A percentile compares a stretch with the other conserved stretches of the same genome.
These are phyloP conservation scores for Oceanites oceanicus DNA, from an alignment of 2,113 vertebrate species.

Conservation along the genomic window DNA sequence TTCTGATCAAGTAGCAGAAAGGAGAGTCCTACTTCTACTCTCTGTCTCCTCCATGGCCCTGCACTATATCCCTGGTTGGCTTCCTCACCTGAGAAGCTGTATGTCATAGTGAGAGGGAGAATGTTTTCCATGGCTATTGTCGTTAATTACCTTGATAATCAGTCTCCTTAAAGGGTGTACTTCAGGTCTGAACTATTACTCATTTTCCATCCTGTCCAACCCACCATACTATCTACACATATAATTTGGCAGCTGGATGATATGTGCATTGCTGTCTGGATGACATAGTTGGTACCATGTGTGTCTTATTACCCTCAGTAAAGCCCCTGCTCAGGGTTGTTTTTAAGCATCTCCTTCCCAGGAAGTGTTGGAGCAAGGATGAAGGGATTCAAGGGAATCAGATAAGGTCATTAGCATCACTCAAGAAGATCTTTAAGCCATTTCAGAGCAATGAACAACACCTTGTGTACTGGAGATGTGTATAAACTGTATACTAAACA, in stretches of 20 bases:
- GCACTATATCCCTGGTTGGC: background rate
- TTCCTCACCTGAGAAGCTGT: background rate
- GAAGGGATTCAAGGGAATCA: background rate
- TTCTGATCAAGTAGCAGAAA: background rate
- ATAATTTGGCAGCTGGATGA: background rate
- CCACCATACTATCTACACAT: background rate
- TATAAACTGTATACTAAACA: background rate
- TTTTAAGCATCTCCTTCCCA: background rate
- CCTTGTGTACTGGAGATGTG: background rate
- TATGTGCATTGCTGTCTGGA: background rate
- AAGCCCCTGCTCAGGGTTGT: background rate
- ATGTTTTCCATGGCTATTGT: background rate
- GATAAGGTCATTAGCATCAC: background rate
- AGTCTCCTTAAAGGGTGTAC: background rate
- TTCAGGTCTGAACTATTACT: background rate
- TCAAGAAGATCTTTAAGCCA: background rate
- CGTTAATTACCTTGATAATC: background rate
- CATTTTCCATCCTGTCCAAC: background rate
- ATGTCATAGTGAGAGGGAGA: background rate
- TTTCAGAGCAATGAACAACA: background rate
- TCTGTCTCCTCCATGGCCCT: background rate
- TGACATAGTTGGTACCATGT: background rate
- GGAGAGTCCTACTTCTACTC: background rate
- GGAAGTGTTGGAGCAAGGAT: background rate
- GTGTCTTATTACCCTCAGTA: background rate